Base-by-base conservation (phyloP, 2,888 invertebrate species). In the Dione juno region DNA sequence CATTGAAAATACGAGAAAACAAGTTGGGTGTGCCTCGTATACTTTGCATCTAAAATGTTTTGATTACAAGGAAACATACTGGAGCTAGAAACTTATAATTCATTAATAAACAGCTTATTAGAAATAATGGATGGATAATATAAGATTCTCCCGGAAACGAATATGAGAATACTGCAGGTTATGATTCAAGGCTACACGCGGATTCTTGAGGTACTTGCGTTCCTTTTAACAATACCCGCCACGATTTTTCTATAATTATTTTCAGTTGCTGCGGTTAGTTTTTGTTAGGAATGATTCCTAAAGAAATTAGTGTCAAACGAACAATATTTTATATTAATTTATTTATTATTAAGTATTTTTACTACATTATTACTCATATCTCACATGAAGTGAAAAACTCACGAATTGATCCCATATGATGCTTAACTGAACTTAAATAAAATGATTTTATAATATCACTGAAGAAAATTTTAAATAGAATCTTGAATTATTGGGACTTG, bases 121-220 rank as follows among this genome's bases (percentile, higher is more conserved):
- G 8, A 48, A 48, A 48, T 16, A n/a, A 9, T n/a, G 14, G 35
- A 35, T 37, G 54, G n/a, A 54, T 14, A n/a, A 2, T 9, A 35
- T n/a, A 53, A 53, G 8, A 3, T 35, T 37, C 14, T 54, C 5
- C n/a, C 37, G 9, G 35, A 35, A 54, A 54, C 8, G 7, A 16
- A 37, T 13, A n/a, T 48, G 48, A 16, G 8, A 48, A 48, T 48
- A 2, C 28, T 28, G 28, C 48, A 8, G 48, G 16, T 48, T 48
- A 16, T 9, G 16, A 16, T 48, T n/a, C n/a, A n/a, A n/a, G n/a
- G 21, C 52, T 11, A n/a, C 54, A 37, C 37, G 35, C 35, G 37
- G 37, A 37, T n/a, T 54, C 28, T n/a, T n/a, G 35, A 54, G 54
- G 54, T 54, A 54, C 54, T 54, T 35, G 9, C 35, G 54, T 54